Evolutionary conservation across 2,113 vertebrate species (phyloP), one percentile per base, ranked within the genome.

Genomic region (Cyphomyrus plagiostoma): DNA sequence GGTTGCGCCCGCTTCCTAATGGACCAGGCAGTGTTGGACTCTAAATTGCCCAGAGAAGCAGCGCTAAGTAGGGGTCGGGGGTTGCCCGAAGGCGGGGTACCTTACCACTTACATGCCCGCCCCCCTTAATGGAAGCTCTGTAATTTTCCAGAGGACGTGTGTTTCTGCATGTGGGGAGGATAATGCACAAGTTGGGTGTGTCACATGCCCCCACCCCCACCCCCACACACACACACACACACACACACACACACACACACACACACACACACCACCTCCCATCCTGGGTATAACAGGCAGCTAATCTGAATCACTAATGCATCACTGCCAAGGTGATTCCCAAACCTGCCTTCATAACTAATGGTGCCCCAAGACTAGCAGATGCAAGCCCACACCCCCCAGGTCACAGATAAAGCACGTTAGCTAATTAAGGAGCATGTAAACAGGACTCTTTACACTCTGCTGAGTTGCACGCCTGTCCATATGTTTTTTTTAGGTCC

Each of bases 371-470:
- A 85, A 88, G 9, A 26, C 45, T n/a, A 86, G 17, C 35, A 88
- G 42, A 89, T 8, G 46, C 26, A 89, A 83, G 23, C 45, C 49
- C 39, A 80, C 19, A 30, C 35, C 62, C 85, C 19, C 21, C 77
- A 84, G 86, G 85, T 89, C 87, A 90, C 46, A 88, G 85, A 90
- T 62, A 42, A 86, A 66, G 82, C 62, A 90, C n/a, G 58, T 50
- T 88, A 87, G 89, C 46, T 49, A 92, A 84, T 82, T 45, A 88
- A 89, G 84, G 39, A 19, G 70, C 50, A 70, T 35, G 49, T 74
- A 88, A 74, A 53, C 87, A 88, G 52, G 83, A 83, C 58, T 89
- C 39, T 49, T 87, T 89, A 53, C 90, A 89, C 88, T 91, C 86
- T 89, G 90, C 62, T 56, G 87, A 89, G 50, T 87, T 89, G 88